Evolutionary conservation across 2,888 invertebrate genomes (phyloP).

Genomic region (Dynastes grantii): DNA sequence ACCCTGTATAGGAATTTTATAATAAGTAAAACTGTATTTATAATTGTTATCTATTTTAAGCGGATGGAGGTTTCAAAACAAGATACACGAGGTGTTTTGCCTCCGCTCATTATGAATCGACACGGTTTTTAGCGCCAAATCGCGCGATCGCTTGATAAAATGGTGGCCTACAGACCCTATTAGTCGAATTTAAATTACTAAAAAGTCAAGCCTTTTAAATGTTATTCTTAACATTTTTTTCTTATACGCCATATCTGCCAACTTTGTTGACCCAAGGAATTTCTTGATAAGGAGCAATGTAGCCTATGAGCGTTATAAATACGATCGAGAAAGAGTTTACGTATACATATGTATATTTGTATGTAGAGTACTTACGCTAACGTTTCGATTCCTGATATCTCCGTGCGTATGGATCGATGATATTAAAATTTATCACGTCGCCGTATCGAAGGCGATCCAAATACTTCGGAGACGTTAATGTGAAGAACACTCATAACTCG

Average conservation of each 20-base stretch:
- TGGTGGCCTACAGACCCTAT: constrained; percentile 26
- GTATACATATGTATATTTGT: too few species aligned
- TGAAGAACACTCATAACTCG: constrained; percentile 21
- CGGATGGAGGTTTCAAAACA: not conserved
- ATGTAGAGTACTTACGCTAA: not conserved
- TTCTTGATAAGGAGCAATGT: constrained; percentile 55
- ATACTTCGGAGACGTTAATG: constrained; percentile 18
- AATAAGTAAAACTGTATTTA: too few species aligned
- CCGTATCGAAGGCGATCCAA: constrained; percentile 21
- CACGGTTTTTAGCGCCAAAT: not conserved
- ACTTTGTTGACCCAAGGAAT: constrained; percentile 57
- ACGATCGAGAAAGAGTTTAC: constrained; percentile 6
- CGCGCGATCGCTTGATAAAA: not conserved
- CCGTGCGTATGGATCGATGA: not conserved
- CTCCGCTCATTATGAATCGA: too few species aligned
- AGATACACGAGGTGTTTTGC: too few species aligned
- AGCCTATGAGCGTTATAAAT: constrained; percentile 27
- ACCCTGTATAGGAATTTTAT: too few species aligned
- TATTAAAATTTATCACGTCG: constrained; percentile 12
- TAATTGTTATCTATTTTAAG: not conserved
- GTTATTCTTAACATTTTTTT: constrained; percentile 55
- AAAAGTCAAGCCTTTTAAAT: constrained; percentile 48
- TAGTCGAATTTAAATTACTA: constrained; percentile 35
- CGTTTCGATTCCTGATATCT: constrained; percentile 16
- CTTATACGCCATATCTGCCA: constrained; percentile 52